These are phyloP conservation scores for Loriculus beryllinus DNA, from an alignment of 2,797 vertebrate species.

Conservation along the genomic window DNA sequence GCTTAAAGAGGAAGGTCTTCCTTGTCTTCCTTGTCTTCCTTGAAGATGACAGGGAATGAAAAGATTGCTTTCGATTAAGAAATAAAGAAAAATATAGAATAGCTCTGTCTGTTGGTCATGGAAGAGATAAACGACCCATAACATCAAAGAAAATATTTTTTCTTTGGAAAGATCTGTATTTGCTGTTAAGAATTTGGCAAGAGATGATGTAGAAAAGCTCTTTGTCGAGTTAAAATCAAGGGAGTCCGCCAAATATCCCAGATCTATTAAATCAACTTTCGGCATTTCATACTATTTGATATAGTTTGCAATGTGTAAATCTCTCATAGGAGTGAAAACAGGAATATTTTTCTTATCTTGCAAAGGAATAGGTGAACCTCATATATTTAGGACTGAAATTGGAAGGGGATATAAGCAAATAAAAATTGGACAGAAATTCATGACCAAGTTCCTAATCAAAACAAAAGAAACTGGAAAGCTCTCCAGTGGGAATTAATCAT, in stretches of 20 bases:
- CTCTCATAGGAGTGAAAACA: background rate
- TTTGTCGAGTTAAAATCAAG: background rate
- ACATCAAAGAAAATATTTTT: background rate
- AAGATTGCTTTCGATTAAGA: background rate
- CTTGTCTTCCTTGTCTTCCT: no score
- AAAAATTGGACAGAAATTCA: background rate
- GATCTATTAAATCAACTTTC: background rate
- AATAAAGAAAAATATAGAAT: background rate
- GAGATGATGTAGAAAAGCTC: background rate
- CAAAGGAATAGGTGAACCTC: background rate
- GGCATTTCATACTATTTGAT: background rate
- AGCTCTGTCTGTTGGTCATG: background rate
- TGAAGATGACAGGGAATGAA: background rate
- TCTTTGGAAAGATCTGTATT: background rate
- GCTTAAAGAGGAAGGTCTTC: background rate
- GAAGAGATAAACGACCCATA: background rate
- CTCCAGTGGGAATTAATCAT: background rate
- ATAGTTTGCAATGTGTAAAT: background rate
- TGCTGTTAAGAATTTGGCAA: background rate
- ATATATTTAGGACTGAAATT: background rate
- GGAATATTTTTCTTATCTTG: background rate
- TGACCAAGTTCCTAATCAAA: background rate
- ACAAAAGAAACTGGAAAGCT: background rate
- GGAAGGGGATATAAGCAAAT: background rate
- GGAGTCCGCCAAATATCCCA: background rate